Base-by-base conservation (phyloP, 2,113 vertebrate genomes). In the Columbina picui region DNA sequence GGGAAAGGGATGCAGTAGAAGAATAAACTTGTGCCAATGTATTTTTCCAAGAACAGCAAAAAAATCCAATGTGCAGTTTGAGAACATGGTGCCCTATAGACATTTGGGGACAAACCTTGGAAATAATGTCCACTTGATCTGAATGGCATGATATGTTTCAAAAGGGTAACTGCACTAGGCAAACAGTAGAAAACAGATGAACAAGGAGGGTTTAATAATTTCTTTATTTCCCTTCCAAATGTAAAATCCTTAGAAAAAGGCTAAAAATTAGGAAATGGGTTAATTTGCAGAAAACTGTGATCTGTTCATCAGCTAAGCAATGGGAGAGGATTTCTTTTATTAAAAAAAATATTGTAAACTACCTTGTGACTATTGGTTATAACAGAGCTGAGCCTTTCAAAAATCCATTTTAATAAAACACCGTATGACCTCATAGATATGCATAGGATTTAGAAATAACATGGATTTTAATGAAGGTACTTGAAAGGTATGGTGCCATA, bases 381-480 rank as follows among this genome's bases (percentile, higher is more conserved):
- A 96, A 90, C 94, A 94, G 79, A 77, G 76, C 83, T 84, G 86
- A 96, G 88, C 86, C 80, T 85, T 86, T 93, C 94, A 91, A 90
- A 95, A 84, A 87, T 75, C 84, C 87, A 79, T 96, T 96, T 90
- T 85, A 96, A 94, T 95, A 95, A 90, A 95, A 74, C 89, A 87
- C 85, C 10, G 2, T 93, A 47, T 94, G 91, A 94, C 95, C 96
- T 96, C 92, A 94, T 96, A 96, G 97, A 96, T 97, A 97, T 96
- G 95, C 95, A 96, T 96, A 71, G 97, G 97, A 96, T 96, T 96
- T 87, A 95, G 97, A 96, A 94, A 93, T 91, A 95, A 89, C 92
- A 93, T 79, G 92, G 95, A 86, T 96, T 94, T 95, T 96, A 94
- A 96, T 95, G 94, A 96, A 95, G 94, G 94, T 56, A 85, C 94